A percentile compares a stretch with the other conserved stretches of the same genome.
These are phyloP conservation scores for Cylloceria caligata DNA, from an alignment of 2,888 invertebrate genomes.

Conservation along the genomic window DNA sequence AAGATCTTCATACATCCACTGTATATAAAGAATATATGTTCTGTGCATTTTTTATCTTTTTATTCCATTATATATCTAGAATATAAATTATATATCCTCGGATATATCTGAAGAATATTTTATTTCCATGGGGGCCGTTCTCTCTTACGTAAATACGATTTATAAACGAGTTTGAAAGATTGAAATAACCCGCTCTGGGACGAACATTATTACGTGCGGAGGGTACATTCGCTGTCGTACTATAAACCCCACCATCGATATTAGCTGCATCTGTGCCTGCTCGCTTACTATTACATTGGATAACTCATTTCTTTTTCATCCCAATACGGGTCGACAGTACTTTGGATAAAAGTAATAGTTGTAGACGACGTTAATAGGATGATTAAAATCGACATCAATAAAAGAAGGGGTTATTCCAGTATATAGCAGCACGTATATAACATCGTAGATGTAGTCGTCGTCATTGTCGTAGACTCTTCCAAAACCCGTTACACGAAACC, in stretches of 20 bases:
- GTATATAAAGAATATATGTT: too few species aligned
- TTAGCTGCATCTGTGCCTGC: neutral
- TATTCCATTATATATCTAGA: too few species aligned
- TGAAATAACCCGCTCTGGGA: constrained; percentile 69
- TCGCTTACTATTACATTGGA: neutral
- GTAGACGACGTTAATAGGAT: too few species aligned
- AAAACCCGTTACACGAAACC: constrained; percentile 60
- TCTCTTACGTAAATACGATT: constrained; percentile 74
- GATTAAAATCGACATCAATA: too few species aligned
- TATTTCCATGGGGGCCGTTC: too few species aligned
- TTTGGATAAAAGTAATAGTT: too few species aligned
- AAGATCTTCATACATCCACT: too few species aligned
- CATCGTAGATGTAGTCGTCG: constrained; percentile 11
- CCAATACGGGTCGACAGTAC: too few species aligned
- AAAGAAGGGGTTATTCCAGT: too few species aligned
- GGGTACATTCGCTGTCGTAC: constrained; percentile 21
- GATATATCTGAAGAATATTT: too few species aligned
- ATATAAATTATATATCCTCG: too few species aligned
- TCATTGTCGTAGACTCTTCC: constrained; percentile 47
- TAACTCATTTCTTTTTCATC: neutral
- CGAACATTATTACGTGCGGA: constrained; percentile 68
- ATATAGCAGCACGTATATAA: constrained; percentile 37
- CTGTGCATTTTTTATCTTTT: too few species aligned
- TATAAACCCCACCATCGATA: neutral
- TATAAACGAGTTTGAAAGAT: constrained; percentile 74